Conservation (phyloP, 2,113 vertebrate genomes). For the Rhombomys opimus region DNA sequence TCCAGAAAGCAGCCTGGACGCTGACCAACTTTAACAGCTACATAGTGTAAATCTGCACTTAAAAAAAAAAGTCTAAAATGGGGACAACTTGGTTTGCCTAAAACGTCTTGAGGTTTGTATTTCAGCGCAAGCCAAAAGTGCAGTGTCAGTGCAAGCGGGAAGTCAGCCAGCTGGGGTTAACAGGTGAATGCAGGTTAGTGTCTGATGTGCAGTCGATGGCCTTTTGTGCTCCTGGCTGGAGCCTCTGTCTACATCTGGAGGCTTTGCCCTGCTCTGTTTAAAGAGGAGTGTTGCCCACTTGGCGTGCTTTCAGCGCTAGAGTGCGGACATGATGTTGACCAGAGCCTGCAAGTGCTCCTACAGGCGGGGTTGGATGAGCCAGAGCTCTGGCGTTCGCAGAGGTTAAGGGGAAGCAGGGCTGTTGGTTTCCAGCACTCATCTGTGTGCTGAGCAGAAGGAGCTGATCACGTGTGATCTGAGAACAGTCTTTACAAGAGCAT, state of each 20-base stretch:
- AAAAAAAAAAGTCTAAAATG: background rate
- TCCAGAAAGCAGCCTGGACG: background rate
- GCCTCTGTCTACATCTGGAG: background rate
- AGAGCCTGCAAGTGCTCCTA: background rate
- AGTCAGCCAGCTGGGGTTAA: background rate
- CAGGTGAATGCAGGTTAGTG: background rate
- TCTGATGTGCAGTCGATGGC: background rate
- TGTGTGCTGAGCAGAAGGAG: conserved; percentile 21
- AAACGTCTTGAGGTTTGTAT: background rate
- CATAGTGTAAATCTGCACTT: background rate
- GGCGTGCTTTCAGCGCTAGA: background rate
- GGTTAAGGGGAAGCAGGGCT: background rate
- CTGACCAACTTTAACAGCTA: background rate
- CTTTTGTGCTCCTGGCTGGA: background rate
- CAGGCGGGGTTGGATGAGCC: background rate
- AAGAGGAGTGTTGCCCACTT: background rate
- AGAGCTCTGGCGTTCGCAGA: background rate
- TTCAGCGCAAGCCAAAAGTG: background rate
- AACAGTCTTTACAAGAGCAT: background rate
- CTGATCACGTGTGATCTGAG: conserved; percentile 2
- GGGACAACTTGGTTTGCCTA: background rate
- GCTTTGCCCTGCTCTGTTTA: background rate
- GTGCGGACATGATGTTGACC: background rate
- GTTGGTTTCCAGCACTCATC: background rate
- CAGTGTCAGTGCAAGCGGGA: background rate